Percentiles rank a stretch among this genome's conserved stretches.
Evolutionary conservation across 2,888 invertebrate species (phyloP).

Genomic region (Auanema freiburgensis): DNA sequence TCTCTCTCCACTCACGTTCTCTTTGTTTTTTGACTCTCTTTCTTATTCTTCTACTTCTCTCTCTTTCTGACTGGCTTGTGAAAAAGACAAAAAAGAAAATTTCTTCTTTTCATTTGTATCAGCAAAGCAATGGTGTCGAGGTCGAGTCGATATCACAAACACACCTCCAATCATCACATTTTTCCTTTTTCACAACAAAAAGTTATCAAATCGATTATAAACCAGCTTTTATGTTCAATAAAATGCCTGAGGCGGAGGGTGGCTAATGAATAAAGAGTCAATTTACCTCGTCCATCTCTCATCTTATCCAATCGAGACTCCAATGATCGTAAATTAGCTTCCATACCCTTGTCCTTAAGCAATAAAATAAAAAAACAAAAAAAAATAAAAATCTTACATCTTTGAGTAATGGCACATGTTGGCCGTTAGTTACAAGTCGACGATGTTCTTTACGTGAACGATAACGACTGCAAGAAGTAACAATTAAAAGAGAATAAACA

Average conservation of each 20-base stretch:
- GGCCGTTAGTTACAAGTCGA: constrained; percentile 50
- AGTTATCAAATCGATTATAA: too few species aligned
- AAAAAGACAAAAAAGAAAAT: too few species aligned
- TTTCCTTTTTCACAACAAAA: constrained; percentile 12
- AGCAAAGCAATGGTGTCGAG: constrained; percentile 2
- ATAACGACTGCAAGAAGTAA: constrained; percentile 44
- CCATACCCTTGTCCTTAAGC: constrained; percentile 37
- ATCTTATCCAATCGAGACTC: constrained; percentile 51
- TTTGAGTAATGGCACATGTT: constrained; percentile 54
- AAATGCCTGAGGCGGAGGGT: neutral
- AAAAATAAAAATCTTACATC: constrained; percentile 23
- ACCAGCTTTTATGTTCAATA: neutral
- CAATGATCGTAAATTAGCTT: constrained; percentile 43
- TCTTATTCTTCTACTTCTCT: neutral
- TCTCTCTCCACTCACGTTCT: constrained; percentile 1
- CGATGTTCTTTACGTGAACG: constrained; percentile 43
- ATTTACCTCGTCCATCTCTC: constrained; percentile 33
- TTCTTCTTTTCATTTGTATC: neutral
- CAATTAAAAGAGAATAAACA: neutral
- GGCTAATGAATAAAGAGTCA: neutral
- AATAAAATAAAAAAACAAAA: neutral
- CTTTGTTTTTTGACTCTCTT: neutral
- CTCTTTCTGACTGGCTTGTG: neutral
- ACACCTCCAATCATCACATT: constrained; percentile 23
- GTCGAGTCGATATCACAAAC: constrained; percentile 13